These are phyloP conservation scores for Pseudopipra pipra DNA, from an alignment of 2,113 vertebrate species.

Conservation along the genomic window DNA sequence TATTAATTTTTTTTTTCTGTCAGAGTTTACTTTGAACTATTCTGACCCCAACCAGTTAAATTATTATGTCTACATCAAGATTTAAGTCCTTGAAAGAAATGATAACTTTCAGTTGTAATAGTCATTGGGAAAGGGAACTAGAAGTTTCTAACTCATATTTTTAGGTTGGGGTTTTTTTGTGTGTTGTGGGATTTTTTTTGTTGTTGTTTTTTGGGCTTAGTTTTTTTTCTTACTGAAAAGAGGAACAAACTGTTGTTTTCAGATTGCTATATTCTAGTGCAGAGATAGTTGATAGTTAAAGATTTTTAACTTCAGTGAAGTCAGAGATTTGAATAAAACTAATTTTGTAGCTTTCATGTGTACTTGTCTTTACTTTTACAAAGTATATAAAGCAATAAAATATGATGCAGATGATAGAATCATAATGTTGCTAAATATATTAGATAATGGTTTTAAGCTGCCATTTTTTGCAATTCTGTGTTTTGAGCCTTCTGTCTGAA, in stretches of 20 bases:
- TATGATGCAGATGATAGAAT: background rate
- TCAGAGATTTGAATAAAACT: background rate
- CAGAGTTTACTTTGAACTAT: background rate
- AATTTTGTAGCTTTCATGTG: background rate
- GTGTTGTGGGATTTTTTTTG: background rate
- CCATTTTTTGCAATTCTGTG: background rate
- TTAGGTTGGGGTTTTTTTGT: background rate
- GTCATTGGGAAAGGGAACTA: background rate
- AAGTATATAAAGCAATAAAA: background rate
- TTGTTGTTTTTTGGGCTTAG: background rate
- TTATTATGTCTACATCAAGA: background rate
- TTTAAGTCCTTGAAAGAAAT: background rate
- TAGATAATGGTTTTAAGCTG: background rate
- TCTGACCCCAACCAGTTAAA: background rate
- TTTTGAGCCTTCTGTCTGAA: background rate
- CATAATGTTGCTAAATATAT: background rate
- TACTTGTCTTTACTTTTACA: background rate
- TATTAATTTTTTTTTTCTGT: background rate
- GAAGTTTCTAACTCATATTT: background rate
- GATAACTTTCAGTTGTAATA: background rate
- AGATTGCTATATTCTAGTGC: background rate
- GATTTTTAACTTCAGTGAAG: background rate
- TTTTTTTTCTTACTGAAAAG: background rate
- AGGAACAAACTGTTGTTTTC: background rate
- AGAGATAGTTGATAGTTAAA: background rate